phyloP scores from a whole-genome alignment of 35 echinoderm and acorn worm species.

The Anneissia japonica region DNA sequence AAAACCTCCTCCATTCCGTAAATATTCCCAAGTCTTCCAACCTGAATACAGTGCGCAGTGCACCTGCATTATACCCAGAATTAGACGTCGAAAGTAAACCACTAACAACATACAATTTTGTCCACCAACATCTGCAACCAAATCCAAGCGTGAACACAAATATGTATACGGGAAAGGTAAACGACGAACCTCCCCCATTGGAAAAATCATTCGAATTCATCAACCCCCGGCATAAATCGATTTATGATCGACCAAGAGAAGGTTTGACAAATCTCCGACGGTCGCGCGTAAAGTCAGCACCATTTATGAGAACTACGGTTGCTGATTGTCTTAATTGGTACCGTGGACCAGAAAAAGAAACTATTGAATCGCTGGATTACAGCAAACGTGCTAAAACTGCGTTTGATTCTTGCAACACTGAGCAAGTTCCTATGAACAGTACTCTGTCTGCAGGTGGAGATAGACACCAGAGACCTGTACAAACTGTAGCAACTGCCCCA shows the following conservation, averaged over 20 bases:
- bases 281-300: constrained; percentile 54
- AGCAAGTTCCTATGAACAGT: not conserved
- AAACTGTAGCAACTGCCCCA: not conserved
- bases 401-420: not conserved
- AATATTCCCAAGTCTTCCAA: not conserved
- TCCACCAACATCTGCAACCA: constrained; percentile 77
- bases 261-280: constrained; percentile 37
- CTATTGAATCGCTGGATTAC: not conserved
- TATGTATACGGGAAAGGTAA: constrained; percentile 77
- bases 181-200: constrained; percentile 15
- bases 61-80: not conserved
- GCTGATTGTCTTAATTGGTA: constrained; percentile 83
- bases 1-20: constrained; percentile 37
- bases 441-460: not conserved
- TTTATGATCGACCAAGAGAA: constrained; percentile 57
- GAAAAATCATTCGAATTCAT: constrained; percentile 60
- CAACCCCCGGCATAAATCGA: constrained; percentile 63
- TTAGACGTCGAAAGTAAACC: constrained; percentile 36
- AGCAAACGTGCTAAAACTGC: not conserved
- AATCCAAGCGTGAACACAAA: constrained; percentile 77
- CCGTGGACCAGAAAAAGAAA: not conserved
- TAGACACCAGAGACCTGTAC: not conserved
- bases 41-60: constrained; percentile 39
- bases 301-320: constrained; percentile 52
- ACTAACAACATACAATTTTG: constrained; percentile 67